A percentile compares a stretch with the other conserved stretches of the same genome.
These are phyloP conservation scores for Cirrhinus mrigala DNA, from an alignment of 2,797 vertebrate genomes.

Conservation along the genomic window DNA sequence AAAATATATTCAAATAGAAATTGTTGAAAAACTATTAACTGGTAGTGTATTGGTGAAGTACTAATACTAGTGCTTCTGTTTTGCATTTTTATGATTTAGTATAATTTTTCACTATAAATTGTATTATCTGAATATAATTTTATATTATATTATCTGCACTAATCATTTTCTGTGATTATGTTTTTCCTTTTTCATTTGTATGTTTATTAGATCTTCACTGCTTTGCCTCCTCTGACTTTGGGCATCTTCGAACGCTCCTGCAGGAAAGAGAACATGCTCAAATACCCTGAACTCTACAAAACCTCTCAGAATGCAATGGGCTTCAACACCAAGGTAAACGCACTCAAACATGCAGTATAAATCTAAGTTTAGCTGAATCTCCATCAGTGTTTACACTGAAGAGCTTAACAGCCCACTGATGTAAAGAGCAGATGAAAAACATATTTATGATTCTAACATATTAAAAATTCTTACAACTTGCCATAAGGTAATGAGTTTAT, in stretches of 20 bases:
- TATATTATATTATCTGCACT: background rate
- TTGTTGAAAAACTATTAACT: no score
- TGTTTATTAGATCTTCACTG: slow-evolving; percentile 90
- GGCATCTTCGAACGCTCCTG: slow-evolving; percentile 98
- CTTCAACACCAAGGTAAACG: slow-evolving; percentile 87
- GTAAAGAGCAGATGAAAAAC: background rate
- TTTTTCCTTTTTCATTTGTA: background rate
- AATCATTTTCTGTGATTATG: background rate
- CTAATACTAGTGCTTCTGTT: background rate
- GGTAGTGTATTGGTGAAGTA: background rate
- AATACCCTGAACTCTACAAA: slow-evolving; percentile 98
- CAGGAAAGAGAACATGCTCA: slow-evolving; percentile 97
- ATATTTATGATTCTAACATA: background rate
- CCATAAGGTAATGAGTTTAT: background rate
- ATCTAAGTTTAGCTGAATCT: background rate
- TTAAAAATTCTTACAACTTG: background rate
- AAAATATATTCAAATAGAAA: no score
- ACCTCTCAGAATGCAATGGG: slow-evolving; percentile 96
- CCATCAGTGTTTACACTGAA: background rate
- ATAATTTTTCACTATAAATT: background rate
- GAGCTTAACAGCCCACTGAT: background rate
- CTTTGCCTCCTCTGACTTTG: slow-evolving; percentile 94
- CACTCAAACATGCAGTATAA: background rate
- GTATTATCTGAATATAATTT: background rate
- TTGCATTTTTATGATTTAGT: background rate